Evolutionary conservation across 2,888 invertebrate species (phyloP).

Genomic region (Emmelina monodactyla): DNA sequence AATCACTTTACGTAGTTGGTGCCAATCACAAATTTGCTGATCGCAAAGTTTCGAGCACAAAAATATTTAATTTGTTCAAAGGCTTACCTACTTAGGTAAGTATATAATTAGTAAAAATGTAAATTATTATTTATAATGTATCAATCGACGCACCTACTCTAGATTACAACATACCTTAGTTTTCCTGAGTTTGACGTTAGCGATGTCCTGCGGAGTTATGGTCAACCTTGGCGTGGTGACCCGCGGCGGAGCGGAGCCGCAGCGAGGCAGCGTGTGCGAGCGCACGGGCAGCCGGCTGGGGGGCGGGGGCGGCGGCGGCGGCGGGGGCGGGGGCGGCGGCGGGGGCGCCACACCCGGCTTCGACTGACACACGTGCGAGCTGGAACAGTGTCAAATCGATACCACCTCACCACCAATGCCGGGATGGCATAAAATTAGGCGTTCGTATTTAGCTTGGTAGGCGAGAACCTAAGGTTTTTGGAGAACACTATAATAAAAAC

Average conservation of each 20-base stretch:
- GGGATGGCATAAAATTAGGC: too few species aligned
- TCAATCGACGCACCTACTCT: background rate
- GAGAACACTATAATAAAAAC: too few species aligned
- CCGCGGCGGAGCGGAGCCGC: slow-evolving; percentile 48
- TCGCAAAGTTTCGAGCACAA: too few species aligned
- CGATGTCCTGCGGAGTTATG: slow-evolving; percentile 55
- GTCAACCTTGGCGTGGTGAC: slow-evolving; percentile 38
- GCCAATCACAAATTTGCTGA: too few species aligned
- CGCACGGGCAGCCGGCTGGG: slow-evolving; percentile 30
- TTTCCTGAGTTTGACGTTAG: slow-evolving; percentile 53
- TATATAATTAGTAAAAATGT: background rate
- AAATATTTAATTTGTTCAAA: too few species aligned
- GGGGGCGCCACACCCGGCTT: too few species aligned
- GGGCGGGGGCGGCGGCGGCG: slow-evolving; percentile 38
- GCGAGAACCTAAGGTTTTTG: too few species aligned
- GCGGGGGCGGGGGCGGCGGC: slow-evolving; percentile 31
- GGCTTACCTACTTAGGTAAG: too few species aligned
- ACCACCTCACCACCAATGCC: too few species aligned
- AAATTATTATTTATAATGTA: background rate
- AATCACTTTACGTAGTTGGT: too few species aligned
- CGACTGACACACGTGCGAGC: background rate
- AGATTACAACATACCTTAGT: slow-evolving; percentile 30
- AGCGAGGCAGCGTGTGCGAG: slow-evolving; percentile 42
- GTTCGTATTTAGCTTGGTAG: too few species aligned
- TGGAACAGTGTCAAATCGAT: background rate